Evolutionary conservation across 2,888 invertebrate genomes (phyloP), one percentile per base, ranked within the genome.

Genomic region (Drosophila buzzatii): DNA sequence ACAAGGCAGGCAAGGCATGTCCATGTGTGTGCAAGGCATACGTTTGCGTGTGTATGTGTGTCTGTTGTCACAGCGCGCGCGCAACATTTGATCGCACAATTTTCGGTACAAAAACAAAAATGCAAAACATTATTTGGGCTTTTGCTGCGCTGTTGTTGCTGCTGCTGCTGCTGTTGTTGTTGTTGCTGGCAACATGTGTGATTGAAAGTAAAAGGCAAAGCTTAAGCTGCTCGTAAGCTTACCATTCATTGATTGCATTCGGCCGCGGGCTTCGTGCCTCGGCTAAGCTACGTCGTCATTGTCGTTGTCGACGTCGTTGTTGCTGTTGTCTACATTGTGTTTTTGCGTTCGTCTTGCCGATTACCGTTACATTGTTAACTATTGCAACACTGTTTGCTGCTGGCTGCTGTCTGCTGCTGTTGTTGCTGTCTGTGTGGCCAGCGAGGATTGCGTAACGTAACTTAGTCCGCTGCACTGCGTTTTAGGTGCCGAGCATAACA

Each of bases 201-300:
- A 90, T 89, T 88, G 91, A 91, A 91, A 91, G 91, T 90, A 89
- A 91, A 91, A 91, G 88, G 82, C 79, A 86, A 85, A 86, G 84
- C 86, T 86, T 77, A 77, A 76, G 70, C 84, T 70, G 73, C 59
- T 51, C 71, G 58, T 83, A 88, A 85, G 89, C 87, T 88, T 85
- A 18, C 51, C 86, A 89, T 85, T 85, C 86, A 88, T 83, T 83
- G 76, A 83, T 83, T 83, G 86, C 78, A 76, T 70, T 76, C 73
- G 73, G 55, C 58, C 31, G 66, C 49, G 33, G 51, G 51, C 55
- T 33, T 51, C 51, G 33, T 49, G 49, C 1, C 60, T 70, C 75
- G 61, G 61, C 71, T 53, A 16, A 53, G 53, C 37, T 39, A 35
- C 53, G 27, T 55, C 41, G 45, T 20, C 49, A 45, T 49, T 31